Evolutionary conservation across 2,888 invertebrate genomes (phyloP).

Genomic region (Bombyx huttoni): DNA sequence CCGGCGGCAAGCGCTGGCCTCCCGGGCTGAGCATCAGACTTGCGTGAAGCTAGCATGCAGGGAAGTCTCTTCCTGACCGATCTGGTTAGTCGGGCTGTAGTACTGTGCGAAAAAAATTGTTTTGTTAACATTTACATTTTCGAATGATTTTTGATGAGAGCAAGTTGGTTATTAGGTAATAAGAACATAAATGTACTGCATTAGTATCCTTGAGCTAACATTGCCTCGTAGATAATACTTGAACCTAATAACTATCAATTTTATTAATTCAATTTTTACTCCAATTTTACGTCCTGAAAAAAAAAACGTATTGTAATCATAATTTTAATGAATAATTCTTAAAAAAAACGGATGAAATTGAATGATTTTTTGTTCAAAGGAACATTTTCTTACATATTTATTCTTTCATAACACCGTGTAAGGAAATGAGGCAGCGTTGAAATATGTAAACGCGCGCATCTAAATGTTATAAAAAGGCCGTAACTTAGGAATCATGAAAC

Average conservation of each 20-base stretch:
- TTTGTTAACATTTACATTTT: neutral
- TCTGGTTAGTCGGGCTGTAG: constrained; percentile 85
- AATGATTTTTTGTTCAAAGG: neutral
- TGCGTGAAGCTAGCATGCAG: constrained; percentile 90
- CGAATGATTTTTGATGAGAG: neutral
- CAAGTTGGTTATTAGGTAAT: neutral
- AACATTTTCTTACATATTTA: neutral
- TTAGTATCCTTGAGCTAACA: too few species aligned
- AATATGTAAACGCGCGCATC: neutral
- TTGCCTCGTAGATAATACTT: too few species aligned
- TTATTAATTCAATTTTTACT: too few species aligned
- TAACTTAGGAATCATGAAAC: neutral
- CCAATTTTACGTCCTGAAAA: too few species aligned
- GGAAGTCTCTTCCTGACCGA: constrained; percentile 77
- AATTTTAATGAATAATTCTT: too few species aligned
- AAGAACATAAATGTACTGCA: too few species aligned
- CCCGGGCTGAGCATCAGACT: constrained; percentile 77
- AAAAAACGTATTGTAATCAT: too few species aligned
- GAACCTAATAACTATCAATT: too few species aligned
- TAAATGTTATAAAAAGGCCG: neutral
- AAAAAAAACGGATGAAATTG: too few species aligned
- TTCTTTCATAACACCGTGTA: neutral
- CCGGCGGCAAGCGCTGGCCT: constrained; percentile 37
- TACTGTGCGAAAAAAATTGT: constrained; percentile 69
- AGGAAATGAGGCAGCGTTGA: neutral